Conservation (phyloP, 2,797 vertebrate genomes). For the Eulemur coronatus region DNA sequence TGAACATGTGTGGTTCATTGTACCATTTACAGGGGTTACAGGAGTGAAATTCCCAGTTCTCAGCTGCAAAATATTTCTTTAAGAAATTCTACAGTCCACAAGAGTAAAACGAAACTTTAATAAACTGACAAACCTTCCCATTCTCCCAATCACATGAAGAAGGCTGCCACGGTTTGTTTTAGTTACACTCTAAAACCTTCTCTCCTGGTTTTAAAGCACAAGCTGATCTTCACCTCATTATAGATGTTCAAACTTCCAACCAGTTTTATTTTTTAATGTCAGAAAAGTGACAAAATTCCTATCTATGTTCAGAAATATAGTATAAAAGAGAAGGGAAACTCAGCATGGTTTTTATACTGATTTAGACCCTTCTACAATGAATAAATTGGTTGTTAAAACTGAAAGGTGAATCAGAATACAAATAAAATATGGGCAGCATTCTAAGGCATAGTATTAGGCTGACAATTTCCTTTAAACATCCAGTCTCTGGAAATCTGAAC, state of each 20-base stretch:
- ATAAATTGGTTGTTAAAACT: neutral
- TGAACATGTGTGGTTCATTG: neutral
- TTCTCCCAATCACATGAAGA: neutral
- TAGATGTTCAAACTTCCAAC: neutral
- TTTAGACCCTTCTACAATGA: neutral
- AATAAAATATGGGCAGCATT: neutral
- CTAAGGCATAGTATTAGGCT: neutral
- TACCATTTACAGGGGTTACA: neutral
- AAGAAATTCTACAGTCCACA: neutral
- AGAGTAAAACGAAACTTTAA: neutral
- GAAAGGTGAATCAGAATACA: neutral
- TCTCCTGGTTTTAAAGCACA: neutral
- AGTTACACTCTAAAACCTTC: conserved; percentile 11
- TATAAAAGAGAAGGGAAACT: neutral
- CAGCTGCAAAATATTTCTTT: neutral
- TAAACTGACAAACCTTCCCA: neutral
- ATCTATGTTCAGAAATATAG: neutral
- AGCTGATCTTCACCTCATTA: neutral
- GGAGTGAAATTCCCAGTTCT: neutral
- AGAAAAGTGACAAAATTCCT: neutral
- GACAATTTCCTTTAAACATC: neutral
- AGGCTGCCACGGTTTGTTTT: neutral
- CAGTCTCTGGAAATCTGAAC: neutral
- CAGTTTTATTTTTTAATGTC: conserved; percentile 9
- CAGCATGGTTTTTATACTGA: neutral